A percentile compares a stretch with the other conserved stretches of the same genome.
phyloP scores from a whole-genome alignment of 2,113 vertebrate species.

The Pseudorasbora parva region DNA sequence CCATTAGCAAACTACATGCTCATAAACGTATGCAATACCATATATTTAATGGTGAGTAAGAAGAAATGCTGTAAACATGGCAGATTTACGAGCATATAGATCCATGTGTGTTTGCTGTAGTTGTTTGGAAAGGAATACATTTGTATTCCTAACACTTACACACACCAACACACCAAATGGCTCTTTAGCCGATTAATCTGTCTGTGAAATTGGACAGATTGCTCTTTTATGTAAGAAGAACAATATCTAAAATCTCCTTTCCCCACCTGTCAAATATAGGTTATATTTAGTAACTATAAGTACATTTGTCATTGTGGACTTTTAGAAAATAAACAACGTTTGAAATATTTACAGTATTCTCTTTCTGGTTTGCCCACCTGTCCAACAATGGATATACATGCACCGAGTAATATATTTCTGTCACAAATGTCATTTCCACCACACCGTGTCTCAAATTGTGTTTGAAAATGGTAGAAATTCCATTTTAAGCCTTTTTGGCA shows the following conservation, averaged over 20 bases:
- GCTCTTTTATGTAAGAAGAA: constrained; percentile 11
- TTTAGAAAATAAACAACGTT: no score
- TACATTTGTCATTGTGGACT: neutral
- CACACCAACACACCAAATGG: neutral
- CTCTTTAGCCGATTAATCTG: constrained; percentile 29
- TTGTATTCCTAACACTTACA: constrained; percentile 3
- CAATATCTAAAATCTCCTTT: neutral
- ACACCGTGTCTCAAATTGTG: no score
- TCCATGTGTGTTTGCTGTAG: neutral
- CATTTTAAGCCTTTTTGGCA: neutral
- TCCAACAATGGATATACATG: no score
- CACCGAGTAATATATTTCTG: no score
- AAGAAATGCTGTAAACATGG: neutral
- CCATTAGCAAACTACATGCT: constrained; percentile 20
- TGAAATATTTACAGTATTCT: no score
- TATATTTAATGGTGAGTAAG: neutral
- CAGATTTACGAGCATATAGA: neutral
- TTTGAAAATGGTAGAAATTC: no score
- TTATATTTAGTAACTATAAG: neutral
- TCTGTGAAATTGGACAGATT: constrained; percentile 12
- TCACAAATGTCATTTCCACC: no score
- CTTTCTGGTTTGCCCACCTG: no score
- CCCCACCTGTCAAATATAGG: neutral
- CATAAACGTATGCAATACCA: neutral
- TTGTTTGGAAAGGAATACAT: neutral